phyloP scores from a whole-genome alignment of 2,113 vertebrate species.

The Lamprologus speciosus region DNA sequence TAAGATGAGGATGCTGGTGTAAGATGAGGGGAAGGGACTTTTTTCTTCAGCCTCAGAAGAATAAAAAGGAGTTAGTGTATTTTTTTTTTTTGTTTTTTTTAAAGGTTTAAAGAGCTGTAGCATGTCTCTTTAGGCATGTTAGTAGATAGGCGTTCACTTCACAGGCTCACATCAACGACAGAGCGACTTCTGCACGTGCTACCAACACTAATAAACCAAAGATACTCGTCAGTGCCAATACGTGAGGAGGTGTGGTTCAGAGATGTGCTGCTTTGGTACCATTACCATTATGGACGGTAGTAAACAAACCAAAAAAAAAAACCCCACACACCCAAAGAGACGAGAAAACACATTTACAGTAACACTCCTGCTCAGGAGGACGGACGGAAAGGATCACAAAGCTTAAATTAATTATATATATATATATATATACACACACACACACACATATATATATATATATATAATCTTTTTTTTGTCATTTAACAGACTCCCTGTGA shows the following conservation, averaged over 20 bases:
- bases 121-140: neutral
- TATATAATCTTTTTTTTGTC: neutral
- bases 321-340: neutral
- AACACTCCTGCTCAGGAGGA: neutral
- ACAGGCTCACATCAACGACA: neutral
- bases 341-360: neutral
- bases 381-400: neutral
- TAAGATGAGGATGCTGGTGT: constrained; percentile 22
- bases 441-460: neutral
- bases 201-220: neutral
- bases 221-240: neutral
- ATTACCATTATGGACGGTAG: neutral
- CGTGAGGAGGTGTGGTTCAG: neutral
- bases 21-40: neutral
- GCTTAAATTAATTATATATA: neutral
- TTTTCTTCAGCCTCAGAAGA: neutral
- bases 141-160: neutral
- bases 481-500: neutral
- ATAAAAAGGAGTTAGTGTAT: neutral
- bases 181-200: neutral
- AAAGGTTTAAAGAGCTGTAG: neutral
- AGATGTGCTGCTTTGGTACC: constrained; percentile 36
- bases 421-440: neutral
- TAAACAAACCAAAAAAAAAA: neutral
- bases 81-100: neutral